Evolutionary conservation across 1,140 invertebrate genomes (phyloP).

Genomic region (Glossosoma conforme): DNA sequence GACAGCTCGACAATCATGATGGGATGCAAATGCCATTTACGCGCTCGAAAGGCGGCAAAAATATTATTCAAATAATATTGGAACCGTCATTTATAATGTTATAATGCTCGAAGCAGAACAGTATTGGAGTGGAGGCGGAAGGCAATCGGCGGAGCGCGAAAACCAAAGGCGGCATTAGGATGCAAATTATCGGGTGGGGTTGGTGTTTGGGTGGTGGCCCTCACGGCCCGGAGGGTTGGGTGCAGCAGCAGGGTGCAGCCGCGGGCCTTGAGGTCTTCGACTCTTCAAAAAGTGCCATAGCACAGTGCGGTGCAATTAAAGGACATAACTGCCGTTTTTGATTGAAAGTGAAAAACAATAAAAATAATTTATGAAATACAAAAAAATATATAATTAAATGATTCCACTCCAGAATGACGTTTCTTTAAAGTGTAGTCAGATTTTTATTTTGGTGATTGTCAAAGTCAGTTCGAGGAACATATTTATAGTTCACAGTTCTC

Average conservation of each 20-base stretch:
- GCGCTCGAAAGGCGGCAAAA: slow-evolving; percentile 10
- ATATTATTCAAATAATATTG: slow-evolving; percentile 27
- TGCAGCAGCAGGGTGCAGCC: not conserved
- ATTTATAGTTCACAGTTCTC: too few species aligned
- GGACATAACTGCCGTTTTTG: too few species aligned
- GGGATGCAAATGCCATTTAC: slow-evolving; percentile 9
- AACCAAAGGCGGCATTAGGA: slow-evolving; percentile 31
- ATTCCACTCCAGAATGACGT: too few species aligned
- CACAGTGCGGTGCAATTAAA: too few species aligned
- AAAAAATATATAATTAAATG: too few species aligned
- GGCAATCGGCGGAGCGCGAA: slow-evolving; percentile 26
- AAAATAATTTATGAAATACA: too few species aligned
- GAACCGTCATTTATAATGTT: slow-evolving; percentile 27
- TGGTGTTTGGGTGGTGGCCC: not conserved
- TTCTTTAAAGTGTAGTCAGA: too few species aligned
- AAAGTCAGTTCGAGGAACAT: too few species aligned
- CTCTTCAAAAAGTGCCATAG: too few species aligned
- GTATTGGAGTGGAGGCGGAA: slow-evolving; percentile 10
- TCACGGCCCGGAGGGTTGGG: not conserved
- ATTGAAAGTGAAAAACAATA: too few species aligned
- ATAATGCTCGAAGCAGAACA: slow-evolving; percentile 26
- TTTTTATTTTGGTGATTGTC: too few species aligned
- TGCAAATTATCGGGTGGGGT: slow-evolving; percentile 29
- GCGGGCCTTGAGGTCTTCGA: not conserved
- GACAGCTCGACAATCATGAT: not conserved